phyloP scores from a whole-genome alignment of 2,113 vertebrate genomes.

The Ceyx cyanopectus region DNA sequence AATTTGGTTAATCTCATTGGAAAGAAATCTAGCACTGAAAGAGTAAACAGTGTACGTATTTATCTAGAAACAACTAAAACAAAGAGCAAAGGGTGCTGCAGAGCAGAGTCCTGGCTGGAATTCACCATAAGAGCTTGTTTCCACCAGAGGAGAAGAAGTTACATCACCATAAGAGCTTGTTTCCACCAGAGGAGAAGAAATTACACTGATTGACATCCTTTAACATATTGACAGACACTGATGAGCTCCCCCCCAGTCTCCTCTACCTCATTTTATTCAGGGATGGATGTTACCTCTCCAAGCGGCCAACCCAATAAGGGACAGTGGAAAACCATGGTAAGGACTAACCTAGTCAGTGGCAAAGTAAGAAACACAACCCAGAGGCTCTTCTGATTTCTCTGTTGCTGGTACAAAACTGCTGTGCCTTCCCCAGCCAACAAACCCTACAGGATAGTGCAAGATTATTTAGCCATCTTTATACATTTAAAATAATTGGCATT shows the following conservation, averaged over 20 bases:
- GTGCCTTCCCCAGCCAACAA: not conserved
- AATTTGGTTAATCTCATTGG: slow-evolving; percentile 33
- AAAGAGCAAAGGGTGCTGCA: slow-evolving; percentile 22
- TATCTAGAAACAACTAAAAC: slow-evolving; percentile 37
- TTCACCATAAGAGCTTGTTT: rapidly evolving
- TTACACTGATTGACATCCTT: too few species aligned
- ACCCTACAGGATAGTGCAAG: not conserved
- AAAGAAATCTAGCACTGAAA: slow-evolving; percentile 36
- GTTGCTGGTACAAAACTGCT: not conserved
- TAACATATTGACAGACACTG: too few species aligned
- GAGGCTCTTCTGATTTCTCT: not conserved
- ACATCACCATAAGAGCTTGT: rapidly evolving
- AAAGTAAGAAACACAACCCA: not conserved
- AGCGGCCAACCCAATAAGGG: not conserved
- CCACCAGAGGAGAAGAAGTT: not conserved
- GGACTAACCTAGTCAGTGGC: not conserved
- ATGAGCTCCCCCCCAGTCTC: too few species aligned
- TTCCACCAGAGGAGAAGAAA: not conserved
- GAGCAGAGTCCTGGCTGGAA: not conserved
- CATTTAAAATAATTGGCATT: not conserved
- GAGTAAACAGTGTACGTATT: not conserved
- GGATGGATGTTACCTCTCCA: not conserved
- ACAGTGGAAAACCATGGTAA: not conserved
- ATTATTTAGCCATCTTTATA: not conserved
- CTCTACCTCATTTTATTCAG: not conserved